phyloP scores from a whole-genome alignment of 2,797 vertebrate species.

The Kryptolebias ocellatus region DNA sequence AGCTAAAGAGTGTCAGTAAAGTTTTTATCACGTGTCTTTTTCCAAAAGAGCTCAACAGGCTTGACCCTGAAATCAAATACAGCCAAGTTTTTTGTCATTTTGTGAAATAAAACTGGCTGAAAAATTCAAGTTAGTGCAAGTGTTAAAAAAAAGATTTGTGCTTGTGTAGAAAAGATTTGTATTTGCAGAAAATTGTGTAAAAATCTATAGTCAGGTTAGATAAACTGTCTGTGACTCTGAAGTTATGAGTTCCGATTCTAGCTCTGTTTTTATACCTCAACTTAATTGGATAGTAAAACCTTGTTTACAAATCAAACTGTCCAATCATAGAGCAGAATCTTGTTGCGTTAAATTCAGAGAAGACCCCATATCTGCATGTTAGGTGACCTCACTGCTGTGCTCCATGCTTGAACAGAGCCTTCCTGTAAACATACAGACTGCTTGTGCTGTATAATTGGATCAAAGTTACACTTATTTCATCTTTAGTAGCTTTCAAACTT shows the following conservation, averaged over 20 bases:
- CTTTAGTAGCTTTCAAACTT: too few species aligned
- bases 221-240: too few species aligned
- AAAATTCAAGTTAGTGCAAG: too few species aligned
- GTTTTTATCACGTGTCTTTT: conserved; percentile 24
- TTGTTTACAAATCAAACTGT: background rate
- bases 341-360: background rate
- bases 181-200: background rate
- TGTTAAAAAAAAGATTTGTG: background rate
- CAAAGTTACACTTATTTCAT: too few species aligned
- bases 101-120: background rate
- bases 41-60: conserved; percentile 11
- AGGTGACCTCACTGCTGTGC: too few species aligned
- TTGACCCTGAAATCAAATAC: conserved; percentile 33
- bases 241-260: background rate
- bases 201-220: too few species aligned
- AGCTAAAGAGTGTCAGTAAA: conserved; percentile 37
- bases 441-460: too few species aligned
- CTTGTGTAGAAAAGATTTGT: background rate
- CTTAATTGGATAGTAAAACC: too few species aligned
- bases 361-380: background rate
- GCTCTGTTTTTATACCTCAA: background rate
- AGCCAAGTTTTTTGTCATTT: background rate
- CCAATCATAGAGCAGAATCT: background rate
- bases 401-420: too few species aligned
- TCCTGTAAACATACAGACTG: too few species aligned